phyloP scores from a whole-genome alignment of 2,888 invertebrate species.

The Drosophila vallismaia region DNA sequence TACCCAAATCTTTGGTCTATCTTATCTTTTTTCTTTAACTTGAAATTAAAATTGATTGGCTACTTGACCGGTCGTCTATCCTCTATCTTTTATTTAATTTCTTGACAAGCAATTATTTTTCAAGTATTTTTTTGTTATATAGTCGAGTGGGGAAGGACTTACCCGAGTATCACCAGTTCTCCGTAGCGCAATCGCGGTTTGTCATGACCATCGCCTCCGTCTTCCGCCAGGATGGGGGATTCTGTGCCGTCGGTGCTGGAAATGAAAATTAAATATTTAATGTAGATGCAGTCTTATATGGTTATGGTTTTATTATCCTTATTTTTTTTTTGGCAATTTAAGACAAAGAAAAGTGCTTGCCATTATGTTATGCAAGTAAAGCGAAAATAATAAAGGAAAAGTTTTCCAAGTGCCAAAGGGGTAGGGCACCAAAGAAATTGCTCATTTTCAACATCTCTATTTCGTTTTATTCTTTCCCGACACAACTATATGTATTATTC shows the following conservation, averaged over 20 bases:
- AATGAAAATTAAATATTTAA: conserved; percentile 30
- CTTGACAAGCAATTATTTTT: background rate
- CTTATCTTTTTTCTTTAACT: background rate
- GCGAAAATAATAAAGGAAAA: conserved; percentile 41
- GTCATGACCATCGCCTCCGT: conserved; percentile 90
- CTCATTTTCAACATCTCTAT: conserved; percentile 55
- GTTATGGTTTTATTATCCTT: background rate
- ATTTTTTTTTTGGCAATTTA: conserved; percentile 24
- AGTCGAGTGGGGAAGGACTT: conserved; percentile 81
- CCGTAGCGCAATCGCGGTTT: conserved; percentile 95
- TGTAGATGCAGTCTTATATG: conserved; percentile 6
- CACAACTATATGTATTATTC: background rate
- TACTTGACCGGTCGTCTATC: background rate
- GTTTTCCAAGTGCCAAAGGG: conserved; percentile 20
- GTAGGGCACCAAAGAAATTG: conserved; percentile 53
- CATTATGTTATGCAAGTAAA: conserved; percentile 52
- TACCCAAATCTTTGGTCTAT: background rate
- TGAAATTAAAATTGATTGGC: background rate
- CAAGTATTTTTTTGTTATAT: background rate
- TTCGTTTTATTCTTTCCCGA: background rate
- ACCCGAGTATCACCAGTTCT: conserved; percentile 97
- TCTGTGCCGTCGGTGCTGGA: conserved; percentile 87
- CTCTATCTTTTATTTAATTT: background rate
- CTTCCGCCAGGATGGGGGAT: conserved; percentile 91
- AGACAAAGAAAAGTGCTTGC: conserved; percentile 7